Conservation (phyloP, 35 echinoderm and acorn worm species). For the Chiridota heheva region DNA sequence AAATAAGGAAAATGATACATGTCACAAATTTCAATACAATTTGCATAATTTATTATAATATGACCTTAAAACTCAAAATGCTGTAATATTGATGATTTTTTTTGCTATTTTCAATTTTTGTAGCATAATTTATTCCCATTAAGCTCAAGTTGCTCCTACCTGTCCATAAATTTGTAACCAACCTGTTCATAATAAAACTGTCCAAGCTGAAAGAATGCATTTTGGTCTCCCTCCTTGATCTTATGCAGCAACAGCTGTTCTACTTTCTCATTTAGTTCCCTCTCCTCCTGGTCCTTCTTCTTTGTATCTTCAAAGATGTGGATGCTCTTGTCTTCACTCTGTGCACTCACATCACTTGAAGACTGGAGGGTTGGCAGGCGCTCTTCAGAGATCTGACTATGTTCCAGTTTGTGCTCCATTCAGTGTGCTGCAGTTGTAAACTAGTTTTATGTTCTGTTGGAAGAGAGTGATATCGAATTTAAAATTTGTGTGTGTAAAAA, state of each 20-base stretch:
- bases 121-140: background rate
- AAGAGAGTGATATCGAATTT: too few species aligned
- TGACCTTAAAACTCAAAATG: background rate
- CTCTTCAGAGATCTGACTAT: constrained; percentile 31
- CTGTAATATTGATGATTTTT: background rate
- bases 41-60: background rate
- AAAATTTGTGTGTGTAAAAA: too few species aligned
- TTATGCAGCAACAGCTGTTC: constrained; percentile 70
- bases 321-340: constrained; percentile 64
- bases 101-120: background rate
- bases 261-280: constrained; percentile 81
- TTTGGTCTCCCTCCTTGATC: constrained; percentile 70
- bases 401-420: constrained; percentile 60
- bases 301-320: constrained; percentile 79
- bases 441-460: too few species aligned
- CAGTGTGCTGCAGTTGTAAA: too few species aligned
- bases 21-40: background rate
- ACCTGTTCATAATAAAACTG: constrained; percentile 98
- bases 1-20: background rate
- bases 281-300: constrained; percentile 54
- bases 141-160: too few species aligned
- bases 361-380: background rate
- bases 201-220: constrained; percentile 84
- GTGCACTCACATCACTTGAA: constrained; percentile 32
- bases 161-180: too few species aligned